Percentiles rank a stretch among this genome's conserved stretches.
phyloP scores from a whole-genome alignment of 2,888 invertebrate species.

The Coronaproctus castanopsis region DNA sequence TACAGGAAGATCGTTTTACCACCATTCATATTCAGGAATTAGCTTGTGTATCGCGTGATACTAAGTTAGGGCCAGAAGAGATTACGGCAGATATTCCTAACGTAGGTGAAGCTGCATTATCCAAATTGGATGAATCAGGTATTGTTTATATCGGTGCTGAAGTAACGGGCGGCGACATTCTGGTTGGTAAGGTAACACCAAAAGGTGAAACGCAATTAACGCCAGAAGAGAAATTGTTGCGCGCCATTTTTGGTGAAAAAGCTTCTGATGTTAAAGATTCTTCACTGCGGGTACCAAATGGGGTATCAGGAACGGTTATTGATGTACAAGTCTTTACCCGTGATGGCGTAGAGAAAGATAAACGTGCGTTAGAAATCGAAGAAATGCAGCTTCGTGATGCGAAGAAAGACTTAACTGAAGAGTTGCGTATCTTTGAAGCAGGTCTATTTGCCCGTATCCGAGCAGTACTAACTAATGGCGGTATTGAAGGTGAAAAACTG shows the following conservation, averaged over 20 bases:
- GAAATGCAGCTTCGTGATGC: not conserved
- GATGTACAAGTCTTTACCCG: constrained; percentile 3
- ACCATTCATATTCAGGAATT: constrained; percentile 14
- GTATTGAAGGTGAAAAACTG: not conserved
- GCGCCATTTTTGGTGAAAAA: constrained; percentile 12
- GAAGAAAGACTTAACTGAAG: not conserved
- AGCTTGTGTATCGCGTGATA: constrained; percentile 2
- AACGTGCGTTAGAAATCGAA: constrained; percentile 1
- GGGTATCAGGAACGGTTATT: constrained; percentile 4
- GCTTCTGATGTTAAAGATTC: not conserved
- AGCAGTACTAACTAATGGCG: not conserved
- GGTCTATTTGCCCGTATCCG: not conserved
- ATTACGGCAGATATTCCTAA: constrained; percentile 9
- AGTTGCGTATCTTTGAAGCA: not conserved
- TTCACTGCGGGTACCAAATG: constrained; percentile 2
- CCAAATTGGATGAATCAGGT: constrained; percentile 10
- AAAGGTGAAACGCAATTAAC: constrained; percentile 7
- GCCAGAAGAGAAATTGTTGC: constrained; percentile 9
- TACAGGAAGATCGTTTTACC: constrained; percentile 13
- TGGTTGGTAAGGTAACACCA: constrained; percentile 10
- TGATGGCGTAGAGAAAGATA: not conserved
- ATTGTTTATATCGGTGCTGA: constrained; percentile 9
- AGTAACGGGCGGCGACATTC: constrained; percentile 8
- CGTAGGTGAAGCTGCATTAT: constrained; percentile 1
- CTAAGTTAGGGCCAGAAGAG: constrained; percentile 11